Percentiles rank a stretch among this genome's conserved stretches.
Evolutionary conservation across 2,888 invertebrate genomes (phyloP).

Genomic region (Lampropteryx suffumata): DNA sequence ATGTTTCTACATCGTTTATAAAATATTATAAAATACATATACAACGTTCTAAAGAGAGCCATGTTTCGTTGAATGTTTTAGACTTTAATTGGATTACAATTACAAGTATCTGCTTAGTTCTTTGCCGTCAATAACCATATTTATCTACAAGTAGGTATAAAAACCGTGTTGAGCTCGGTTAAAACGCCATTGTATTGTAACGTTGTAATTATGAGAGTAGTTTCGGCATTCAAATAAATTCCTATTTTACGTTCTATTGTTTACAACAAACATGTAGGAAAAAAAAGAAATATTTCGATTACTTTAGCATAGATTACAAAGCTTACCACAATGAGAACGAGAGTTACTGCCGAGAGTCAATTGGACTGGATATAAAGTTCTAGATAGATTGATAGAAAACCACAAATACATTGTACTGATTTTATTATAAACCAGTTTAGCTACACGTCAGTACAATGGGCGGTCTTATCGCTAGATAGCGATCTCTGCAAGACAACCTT

Average conservation of each 20-base stretch:
- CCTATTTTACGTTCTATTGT: constrained; percentile 30
- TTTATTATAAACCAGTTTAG: too few relatives aligned
- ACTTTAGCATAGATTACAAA: constrained; percentile 3
- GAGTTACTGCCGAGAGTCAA: constrained; percentile 1
- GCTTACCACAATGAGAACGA: constrained; percentile 6
- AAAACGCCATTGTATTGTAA: constrained; percentile 15
- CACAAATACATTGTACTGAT: too few relatives aligned
- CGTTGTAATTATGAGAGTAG: constrained; percentile 27
- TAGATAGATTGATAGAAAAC: too few relatives aligned
- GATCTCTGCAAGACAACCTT: too few relatives aligned
- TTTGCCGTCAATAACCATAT: constrained; percentile 20
- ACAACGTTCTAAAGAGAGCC: too few relatives aligned
- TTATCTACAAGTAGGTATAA: constrained; percentile 15
- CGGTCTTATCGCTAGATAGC: too few relatives aligned
- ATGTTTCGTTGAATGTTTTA: constrained; percentile 14
- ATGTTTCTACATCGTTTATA: too few relatives aligned
- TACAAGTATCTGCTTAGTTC: constrained; percentile 6
- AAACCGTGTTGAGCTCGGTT: constrained; percentile 16
- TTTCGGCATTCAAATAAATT: constrained; percentile 28
- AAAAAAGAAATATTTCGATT: constrained; percentile 19
- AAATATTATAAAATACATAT: too few relatives aligned
- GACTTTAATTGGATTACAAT: constrained; percentile 20
- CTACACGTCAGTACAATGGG: too few relatives aligned
- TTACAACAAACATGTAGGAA: constrained; percentile 25
- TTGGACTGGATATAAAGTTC: too few relatives aligned